Evolutionary conservation across 2,113 vertebrate species (phyloP).

Genomic region (Eulemur rufifrons): DNA sequence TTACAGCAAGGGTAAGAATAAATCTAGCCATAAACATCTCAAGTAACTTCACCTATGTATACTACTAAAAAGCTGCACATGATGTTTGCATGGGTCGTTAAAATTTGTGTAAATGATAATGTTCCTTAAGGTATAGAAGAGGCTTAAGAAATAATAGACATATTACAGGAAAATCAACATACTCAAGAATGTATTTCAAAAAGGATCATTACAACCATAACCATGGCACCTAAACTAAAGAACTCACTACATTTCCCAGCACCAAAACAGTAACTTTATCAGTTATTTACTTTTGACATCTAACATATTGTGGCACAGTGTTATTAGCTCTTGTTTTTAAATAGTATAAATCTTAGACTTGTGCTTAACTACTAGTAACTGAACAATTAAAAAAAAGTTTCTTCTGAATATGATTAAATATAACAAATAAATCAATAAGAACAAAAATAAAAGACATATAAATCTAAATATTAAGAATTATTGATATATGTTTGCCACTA

Average conservation of each 20-base stretch:
- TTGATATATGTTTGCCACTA: neutral
- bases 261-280: neutral
- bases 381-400: neutral
- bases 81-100: neutral
- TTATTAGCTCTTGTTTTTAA: neutral
- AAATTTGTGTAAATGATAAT: neutral
- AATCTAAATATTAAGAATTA: neutral
- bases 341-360: neutral
- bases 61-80: neutral
- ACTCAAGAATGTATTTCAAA: neutral
- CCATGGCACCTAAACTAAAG: neutral
- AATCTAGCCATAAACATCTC: neutral
- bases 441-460: neutral
- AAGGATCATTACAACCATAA: neutral
- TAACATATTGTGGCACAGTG: neutral
- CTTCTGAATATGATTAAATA: slow-evolving; percentile 8
- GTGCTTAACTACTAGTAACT: slow-evolving; percentile 9
- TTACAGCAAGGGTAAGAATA: slow-evolving; percentile 17
- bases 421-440: neutral
- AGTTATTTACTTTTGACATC: neutral
- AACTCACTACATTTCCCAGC: neutral
- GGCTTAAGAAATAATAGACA: neutral
- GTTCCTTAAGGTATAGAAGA: neutral
- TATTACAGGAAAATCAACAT: neutral
- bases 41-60: neutral